Evolutionary conservation across 2,113 vertebrate species (phyloP), one percentile per base, ranked within the genome.

Genomic region (Colaptes auratus): DNA sequence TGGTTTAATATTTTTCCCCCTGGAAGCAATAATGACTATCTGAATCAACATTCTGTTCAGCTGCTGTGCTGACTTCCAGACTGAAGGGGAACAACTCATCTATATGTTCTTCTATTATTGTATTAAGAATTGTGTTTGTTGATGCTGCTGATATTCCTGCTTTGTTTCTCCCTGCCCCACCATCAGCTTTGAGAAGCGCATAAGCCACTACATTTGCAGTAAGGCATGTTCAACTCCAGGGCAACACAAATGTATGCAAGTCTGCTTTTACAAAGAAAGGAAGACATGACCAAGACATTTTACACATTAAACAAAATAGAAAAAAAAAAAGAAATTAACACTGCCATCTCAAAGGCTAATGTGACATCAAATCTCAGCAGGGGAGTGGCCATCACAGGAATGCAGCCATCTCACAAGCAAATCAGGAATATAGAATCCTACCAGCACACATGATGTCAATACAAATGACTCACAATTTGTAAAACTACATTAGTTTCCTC

Each of bases 321-420:
- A 92, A 87, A 42, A n/a, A n/a, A n/a, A n/a, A n/a, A 82, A 88
- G 86, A 86, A 83, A 8, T 10, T 52, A 88, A 90, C 6, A 8
- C 5, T 81, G 42, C 25, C 61, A 61, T 56, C 61, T 86, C 46
- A 33, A 90, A 95, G 48, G 25, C 53, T 24, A 60, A 6, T 11
- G 56, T 10, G 19, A 23, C 2, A 9, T 30, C 36, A 69, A 67
- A 82, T 39, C 74, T 63, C 10, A 4, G 39, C 39, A 86, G 87
- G 7, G 4, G 90, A 72, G 15, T 39, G 8, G 63, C n/a, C 50
- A 52, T 53, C 79, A 52, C 48, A 73, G 33, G 30, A 69, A 91
- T 18, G 55, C 15, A 44, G 59, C 61, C 69, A 75, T 44, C 53
- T 72, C 30, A 58, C 7, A 89, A 69, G 23, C 17, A 72, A 81